Base-by-base conservation (phyloP, 2,797 vertebrate species). In the Myiotriccus ornatus region DNA sequence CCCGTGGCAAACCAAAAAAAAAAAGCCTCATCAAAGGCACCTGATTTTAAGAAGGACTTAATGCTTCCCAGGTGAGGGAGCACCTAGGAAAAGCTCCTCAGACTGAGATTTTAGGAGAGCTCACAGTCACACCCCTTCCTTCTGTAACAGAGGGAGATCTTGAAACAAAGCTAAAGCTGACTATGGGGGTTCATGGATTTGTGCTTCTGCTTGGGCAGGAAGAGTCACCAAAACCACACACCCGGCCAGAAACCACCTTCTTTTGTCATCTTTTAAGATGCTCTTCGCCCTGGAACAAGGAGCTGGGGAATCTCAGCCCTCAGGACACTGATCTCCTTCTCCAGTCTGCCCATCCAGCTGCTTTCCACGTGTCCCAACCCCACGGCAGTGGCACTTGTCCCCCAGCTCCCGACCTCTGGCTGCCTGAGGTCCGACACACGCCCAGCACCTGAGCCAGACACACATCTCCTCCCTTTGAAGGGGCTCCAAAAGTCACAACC, bases 21-120 rank as follows among this genome's bases (percentile, higher is more conserved):
- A 6, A 4, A 25, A 14, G 8, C 64, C 50, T 7, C 15, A 27
- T 1, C 0, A 10, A 14, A 30, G 6, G 21, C 6, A 8, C 4
- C 20, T n/a, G 1, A 62, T 35, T 63, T 64, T 49, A 64, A 41
- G 19, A 59, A 41, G 22, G n/a, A 34, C 18, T 57, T 37, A 24
- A 16, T 4, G 30, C 68, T 63, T 41, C 44, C 71, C 12, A 32
- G 52, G 55, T 10, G 23, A 53, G 47, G 0, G 0, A 35, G 14
- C 16, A 78, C 43, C 50, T 37, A 16, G 2, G 1, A 4, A 15
- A 75, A 89, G 22, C 35, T 49, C 34, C 22, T 11, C 14, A 44
- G 62, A n/a, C 27, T n/a, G 23, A 4, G 55, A 70, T 60, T 83
- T 59, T 35, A 37, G 19, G 41, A 63, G 12, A 19, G 4, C 18